Evolutionary conservation across 2,888 invertebrate species (phyloP), one percentile per base, ranked within the genome.

Genomic region (Mythimna albipuncta): DNA sequence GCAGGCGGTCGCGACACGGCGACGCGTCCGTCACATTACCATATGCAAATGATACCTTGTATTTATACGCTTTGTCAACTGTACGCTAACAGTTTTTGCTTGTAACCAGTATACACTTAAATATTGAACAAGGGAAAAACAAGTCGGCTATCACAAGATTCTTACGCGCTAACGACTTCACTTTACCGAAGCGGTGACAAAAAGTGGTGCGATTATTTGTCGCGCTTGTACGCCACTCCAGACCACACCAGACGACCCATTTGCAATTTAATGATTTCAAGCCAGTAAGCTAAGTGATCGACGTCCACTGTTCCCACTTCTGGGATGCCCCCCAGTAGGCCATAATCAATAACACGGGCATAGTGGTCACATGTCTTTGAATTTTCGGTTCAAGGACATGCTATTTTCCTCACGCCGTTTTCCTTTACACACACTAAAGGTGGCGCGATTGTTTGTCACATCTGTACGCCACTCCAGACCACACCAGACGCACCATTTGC

Each of bases 21-120:
- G 90, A 86, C 87, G 86, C 87, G 89, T 87, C 88, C 88, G 85
- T 85, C 89, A 85, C 90, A 94, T 94, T 93, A 93, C 89, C 94
- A 94, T 94, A 94, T 94, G 94, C 91, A 92, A 94, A 94, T 94
- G 79, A 80, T 85, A 82, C 85, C 87, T 85, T 88, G 89, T 89
- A 91, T 91, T 85, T 89, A 90, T 90, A 90, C 89, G 89, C 87
- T 85, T 84, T 82, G 86, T 88, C 87, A 87, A 87, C 89, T 85
- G 86, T 87, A 88, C 88, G 86, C 90, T 91, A 92, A 92, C 91
- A 93, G 93, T 93, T 93, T 93, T 93, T 93, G 91, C 92, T 88
- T 91, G 92, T 91, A 90, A 84, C 87, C 88, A 88, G 82, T 85
- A 84, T 82, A 82, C 81, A 80, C 82, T 84, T 84, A 83, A 85